These are phyloP conservation scores for Syngnathoides biaculeatus DNA, from an alignment of 2,113 vertebrate genomes.

Conservation along the genomic window DNA sequence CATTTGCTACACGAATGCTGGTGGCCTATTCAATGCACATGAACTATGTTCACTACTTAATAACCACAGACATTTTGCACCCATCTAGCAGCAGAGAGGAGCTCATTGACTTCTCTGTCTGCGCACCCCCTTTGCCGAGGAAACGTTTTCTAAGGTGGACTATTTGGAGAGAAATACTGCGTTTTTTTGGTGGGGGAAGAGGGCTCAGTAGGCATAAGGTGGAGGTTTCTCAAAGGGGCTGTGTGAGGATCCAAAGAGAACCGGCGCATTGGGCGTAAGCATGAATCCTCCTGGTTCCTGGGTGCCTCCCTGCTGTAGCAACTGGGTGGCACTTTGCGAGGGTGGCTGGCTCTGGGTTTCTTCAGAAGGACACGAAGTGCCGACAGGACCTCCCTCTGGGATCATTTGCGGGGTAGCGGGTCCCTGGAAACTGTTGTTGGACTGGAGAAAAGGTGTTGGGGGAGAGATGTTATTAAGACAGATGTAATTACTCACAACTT, in stretches of 20 bases:
- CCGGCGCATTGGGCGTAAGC: conserved; percentile 75
- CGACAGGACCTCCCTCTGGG: conserved; percentile 62
- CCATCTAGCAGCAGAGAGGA: not conserved
- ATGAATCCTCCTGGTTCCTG: conserved; percentile 76
- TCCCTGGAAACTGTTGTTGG: conserved; percentile 58
- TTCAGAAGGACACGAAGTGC: conserved; percentile 65
- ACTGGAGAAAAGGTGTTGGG: conserved; percentile 43
- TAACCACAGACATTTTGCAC: conserved; percentile 14
- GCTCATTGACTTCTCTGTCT: conserved; percentile 8
- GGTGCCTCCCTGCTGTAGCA: conserved; percentile 71
- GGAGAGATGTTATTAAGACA: not conserved
- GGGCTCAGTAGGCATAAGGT: conserved; percentile 81
- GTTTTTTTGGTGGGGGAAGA: not conserved
- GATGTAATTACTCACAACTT: not conserved
- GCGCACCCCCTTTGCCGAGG: conserved; percentile 1
- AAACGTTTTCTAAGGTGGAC: conserved; percentile 34
- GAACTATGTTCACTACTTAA: conserved; percentile 23
- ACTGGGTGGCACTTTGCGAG: conserved; percentile 62
- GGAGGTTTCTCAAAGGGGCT: conserved; percentile 87
- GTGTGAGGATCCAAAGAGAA: conserved; percentile 70
- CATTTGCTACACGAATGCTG: conserved; percentile 14
- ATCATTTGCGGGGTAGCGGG: conserved; percentile 69
- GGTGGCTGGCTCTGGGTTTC: conserved; percentile 74
- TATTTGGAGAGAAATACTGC: not conserved
- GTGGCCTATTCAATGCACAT: conserved; percentile 7